Evolutionary conservation across 2,797 vertebrate species (phyloP), one percentile per base, ranked within the genome.

Genomic region (Sebastolobus altivelis): DNA sequence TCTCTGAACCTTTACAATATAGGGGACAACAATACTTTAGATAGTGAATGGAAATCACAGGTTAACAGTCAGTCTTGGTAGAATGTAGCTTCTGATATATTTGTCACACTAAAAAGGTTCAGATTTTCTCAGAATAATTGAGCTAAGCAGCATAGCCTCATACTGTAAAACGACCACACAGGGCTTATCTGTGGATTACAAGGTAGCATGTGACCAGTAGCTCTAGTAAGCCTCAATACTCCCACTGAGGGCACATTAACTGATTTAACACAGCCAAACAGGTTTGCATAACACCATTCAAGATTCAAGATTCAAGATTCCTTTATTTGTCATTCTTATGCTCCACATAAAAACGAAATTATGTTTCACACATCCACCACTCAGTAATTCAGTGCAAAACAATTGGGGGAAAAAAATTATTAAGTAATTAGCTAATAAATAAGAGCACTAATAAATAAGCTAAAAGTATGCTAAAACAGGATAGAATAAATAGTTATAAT

Each of bases 181-280:
- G 67, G 79, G 87, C 82, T 94, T 88, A 94, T 90, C 86, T 87
- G 78, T 76, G 91, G 94, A 94, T 95, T 94, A 95, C 84, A 82
- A 58, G 35, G 82, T 1, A 88, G 75, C 93, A 94, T 88, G 93
- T 95, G 94, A 95, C 86, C 84, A 72, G 86, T 5, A 60, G 84
- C 83, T 71, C 58, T 2, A 31, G 69, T 83, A 80, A 89, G 60
- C 84, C 84, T 81, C 68, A 58, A 33, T 16, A 40, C 69, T 65
- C 65, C 13, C 65, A 68, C 33, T 68, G 58, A 60, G 13, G 13
- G n/a, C 25, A 20, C 18, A 49, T 14, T 16, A 18, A 58, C 6
- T 8, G 18, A n/a, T n/a, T 29, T 2, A 40, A 77, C 27, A n/a
- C 55, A 52, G 9, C 3, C 40, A 16, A 29, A 52, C 8, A 9